phyloP scores from a whole-genome alignment of 2,888 invertebrate species.

The Dexiosoma caninum region DNA sequence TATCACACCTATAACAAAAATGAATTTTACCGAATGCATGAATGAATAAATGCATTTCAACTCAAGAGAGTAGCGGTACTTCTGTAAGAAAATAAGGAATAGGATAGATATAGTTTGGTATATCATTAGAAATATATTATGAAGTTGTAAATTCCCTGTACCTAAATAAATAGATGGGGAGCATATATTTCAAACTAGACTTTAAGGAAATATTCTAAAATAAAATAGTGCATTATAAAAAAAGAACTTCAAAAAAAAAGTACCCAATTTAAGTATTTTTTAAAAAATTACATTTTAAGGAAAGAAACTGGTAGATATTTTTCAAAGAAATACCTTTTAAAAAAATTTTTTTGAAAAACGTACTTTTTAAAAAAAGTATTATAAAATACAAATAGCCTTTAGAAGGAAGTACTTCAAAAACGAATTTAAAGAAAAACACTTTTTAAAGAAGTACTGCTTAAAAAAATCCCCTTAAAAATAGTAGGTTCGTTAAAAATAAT shows the following conservation, averaged over 20 bases:
- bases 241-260: background rate
- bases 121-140: background rate
- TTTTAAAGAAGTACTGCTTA: background rate
- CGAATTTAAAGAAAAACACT: background rate
- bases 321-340: background rate
- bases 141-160: too few species aligned
- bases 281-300: background rate
- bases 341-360: too few species aligned
- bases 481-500: too few species aligned
- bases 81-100: too few species aligned
- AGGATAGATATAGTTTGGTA: background rate
- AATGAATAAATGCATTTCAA: background rate
- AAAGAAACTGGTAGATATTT: background rate
- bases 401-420: background rate
- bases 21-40: background rate
- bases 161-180: too few species aligned
- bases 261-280: too few species aligned
- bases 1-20: conserved; percentile 33
- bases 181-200: too few species aligned
- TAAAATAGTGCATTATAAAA: background rate
- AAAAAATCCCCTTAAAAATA: background rate
- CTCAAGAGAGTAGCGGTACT: background rate
- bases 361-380: background rate
- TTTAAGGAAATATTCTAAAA: background rate
- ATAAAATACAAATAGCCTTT: background rate